Evolutionary conservation across 1,140 invertebrate genomes (phyloP).

Genomic region (Muscidifurax raptorellus): DNA sequence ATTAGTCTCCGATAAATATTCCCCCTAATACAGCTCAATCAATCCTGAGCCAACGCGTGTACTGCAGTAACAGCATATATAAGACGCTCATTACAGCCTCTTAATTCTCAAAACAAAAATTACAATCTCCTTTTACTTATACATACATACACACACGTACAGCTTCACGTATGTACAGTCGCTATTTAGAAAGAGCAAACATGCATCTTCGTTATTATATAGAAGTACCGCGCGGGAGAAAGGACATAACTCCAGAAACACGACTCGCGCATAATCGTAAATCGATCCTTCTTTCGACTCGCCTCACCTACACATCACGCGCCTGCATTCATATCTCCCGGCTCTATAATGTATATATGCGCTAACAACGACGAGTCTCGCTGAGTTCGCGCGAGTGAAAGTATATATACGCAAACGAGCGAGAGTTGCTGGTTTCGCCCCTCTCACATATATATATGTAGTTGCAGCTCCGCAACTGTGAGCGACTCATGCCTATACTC

Average conservation of each 20-base stretch:
- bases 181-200: not conserved
- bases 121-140: not conserved
- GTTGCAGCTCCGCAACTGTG: not conserved
- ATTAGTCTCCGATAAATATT: too few relatives aligned
- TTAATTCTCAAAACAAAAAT: not conserved
- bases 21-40: not conserved
- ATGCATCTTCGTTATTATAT: not conserved
- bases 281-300: constrained; percentile 33
- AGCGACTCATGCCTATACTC: not conserved
- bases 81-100: not conserved
- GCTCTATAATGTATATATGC: not conserved
- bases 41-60: not conserved
- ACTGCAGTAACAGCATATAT: not conserved
- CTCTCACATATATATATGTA: not conserved
- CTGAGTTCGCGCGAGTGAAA: constrained; percentile 18
- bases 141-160: not conserved
- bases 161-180: not conserved
- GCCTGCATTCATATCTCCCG: not conserved
- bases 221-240: not conserved
- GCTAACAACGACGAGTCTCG: not conserved
- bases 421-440: not conserved
- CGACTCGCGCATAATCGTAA: constrained; percentile 45
- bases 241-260: constrained; percentile 38
- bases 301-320: not conserved
- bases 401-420: constrained; percentile 8